Percentiles rank a stretch among this genome's conserved stretches.
Evolutionary conservation across 2,888 invertebrate species (phyloP).

Genomic region (Balanococcus diminutus): DNA sequence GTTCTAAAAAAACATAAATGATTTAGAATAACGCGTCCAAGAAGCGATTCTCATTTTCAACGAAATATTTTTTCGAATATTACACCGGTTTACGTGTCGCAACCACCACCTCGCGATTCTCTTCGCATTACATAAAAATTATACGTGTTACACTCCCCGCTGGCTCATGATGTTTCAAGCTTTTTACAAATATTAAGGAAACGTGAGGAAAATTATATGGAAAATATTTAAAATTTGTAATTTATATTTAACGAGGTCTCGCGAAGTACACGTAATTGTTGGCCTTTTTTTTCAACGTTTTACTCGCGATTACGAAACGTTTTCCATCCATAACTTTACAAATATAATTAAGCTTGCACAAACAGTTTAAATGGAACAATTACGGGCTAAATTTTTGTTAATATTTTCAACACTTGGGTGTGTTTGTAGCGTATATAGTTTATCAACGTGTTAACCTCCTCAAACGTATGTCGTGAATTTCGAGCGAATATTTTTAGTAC

Average conservation of each 20-base stretch:
- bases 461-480: not conserved
- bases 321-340: slow-evolving; percentile 14
- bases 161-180: not conserved
- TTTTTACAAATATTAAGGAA: not conserved
- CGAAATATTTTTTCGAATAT: not conserved
- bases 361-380: not conserved
- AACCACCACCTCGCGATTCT: not conserved
- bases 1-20: no score
- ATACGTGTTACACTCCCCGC: not conserved
- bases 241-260: not conserved
- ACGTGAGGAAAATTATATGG: not conserved
- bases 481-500: not conserved
- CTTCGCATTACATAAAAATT: not conserved
- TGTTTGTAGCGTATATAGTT: not conserved
- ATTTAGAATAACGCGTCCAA: no score
- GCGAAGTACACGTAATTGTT: not conserved
- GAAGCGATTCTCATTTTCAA: not conserved
- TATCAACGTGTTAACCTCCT: slow-evolving; percentile 14
- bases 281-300: not conserved
- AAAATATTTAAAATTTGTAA: slow-evolving; percentile 7
- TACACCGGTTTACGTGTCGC: not conserved
- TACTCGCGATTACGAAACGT: not conserved
- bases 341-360: not conserved
- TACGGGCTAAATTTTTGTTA: slow-evolving; percentile 15
- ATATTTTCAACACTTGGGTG: not conserved